Base-by-base conservation (phyloP, 2,888 invertebrate species). In the Agonum fuliginosum region DNA sequence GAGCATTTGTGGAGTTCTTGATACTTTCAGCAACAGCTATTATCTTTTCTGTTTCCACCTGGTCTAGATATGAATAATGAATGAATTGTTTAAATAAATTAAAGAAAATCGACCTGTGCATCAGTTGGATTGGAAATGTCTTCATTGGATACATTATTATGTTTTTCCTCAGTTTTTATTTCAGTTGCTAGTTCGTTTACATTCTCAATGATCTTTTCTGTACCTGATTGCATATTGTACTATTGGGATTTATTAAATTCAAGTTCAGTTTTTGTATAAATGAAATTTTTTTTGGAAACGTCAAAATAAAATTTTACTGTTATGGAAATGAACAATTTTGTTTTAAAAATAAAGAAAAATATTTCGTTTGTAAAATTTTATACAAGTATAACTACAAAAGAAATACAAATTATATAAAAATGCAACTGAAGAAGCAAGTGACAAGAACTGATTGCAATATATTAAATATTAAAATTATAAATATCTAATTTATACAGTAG, bases 401-500 rank as follows among this genome's bases (percentile, higher is more conserved):
- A 65, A 67, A 67, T 67, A 67, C 67, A 67, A 67, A 54, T 22
- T 22, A 54, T 54, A 54, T 54, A 54, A 54, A 54, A 54, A 24
- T 54, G 24, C n/a, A 17, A 62, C 27, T 62, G 58, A 30, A n/a
- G 12, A 30, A 54, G 54, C 54, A 12, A 54, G 6, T 27, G 54
- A 54, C 24, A 24, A 19, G n/a, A 54, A 17, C n/a, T 30, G 41
- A 67, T 41, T 34, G 62, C 62, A 62, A 62, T 62, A 62, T 62
- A 37, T 54, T 54, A 62, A 34, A 43, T 43, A 43, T 43, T 43
- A 43, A 67, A 54, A 65, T 65, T 65, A 65, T 65, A 65, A 65
- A 65, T 65, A 65, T 34, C 43, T 43, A 43, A 10, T 43, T 43
- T 43, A 43, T 12, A 43, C 14, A 30, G 8, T 30, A 8, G n/a